Base-by-base conservation (phyloP, 2,797 vertebrate genomes). In the Girardinus metallicus region DNA sequence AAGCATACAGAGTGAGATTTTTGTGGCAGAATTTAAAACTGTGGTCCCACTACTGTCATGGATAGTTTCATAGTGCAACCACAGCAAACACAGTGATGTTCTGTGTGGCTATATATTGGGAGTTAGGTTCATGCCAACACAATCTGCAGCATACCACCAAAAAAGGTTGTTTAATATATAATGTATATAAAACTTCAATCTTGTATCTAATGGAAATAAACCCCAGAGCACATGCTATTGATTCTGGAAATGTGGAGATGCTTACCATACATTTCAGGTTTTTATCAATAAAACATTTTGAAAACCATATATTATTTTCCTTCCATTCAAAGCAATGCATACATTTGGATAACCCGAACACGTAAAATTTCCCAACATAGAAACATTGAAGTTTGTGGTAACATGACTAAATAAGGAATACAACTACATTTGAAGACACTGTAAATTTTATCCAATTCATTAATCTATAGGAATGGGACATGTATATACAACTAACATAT, bases 21-120 rank as follows among this genome's bases (percentile, higher is more conserved):
- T 53, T 12, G 5, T 29, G 21, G 57, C 5, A 44, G 5, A 47
- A 1, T 75, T 16, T 36, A n/a, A 39, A 6, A 57, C 18, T 77
- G 39, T 43, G 46, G 51, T 83, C 3, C 10, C 5, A 36, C 5
- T 49, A 7, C 49, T 78, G 23, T n/a, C 43, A 75, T 66, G 5
- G 73, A 76, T 36, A 73, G 39, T 84, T 78, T 68, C 39, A 74
- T 72, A 11, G n/a, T 0, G 4, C 73, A 83, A 89, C 74, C 26
- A 1, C 18, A 77, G 15, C 18, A 26, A 75, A 72, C 89, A 78
- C 62, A 15, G 29, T 82, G 77, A 51, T 49, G 10, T 13, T n/a
- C 74, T 86, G 64, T 74, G 39, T 8, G 60, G 34, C 18, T 75
- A 4, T 5, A 18, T 36, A 34, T 64, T 16, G 16, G 7, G 7